A percentile compares a stretch with the other conserved stretches of the same genome.
Evolutionary conservation across 1,140 invertebrate species (phyloP).

Genomic region (Pectinophora gossypiella): DNA sequence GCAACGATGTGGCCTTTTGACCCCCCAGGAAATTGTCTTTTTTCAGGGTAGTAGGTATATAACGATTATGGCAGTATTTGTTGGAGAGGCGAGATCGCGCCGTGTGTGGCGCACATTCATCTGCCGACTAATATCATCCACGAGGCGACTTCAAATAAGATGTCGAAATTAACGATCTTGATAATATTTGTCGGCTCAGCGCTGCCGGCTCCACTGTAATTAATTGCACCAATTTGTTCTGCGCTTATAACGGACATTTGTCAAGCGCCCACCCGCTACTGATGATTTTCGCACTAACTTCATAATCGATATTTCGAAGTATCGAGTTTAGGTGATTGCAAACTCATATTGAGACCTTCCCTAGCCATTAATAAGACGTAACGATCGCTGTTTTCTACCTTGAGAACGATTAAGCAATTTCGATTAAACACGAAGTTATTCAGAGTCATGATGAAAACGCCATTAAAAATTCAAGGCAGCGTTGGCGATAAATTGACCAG

Average conservation of each 20-base stretch:
- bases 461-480: constrained; percentile 31
- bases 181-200: constrained; percentile 72
- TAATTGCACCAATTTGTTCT: constrained; percentile 72
- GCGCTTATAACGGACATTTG: constrained; percentile 71
- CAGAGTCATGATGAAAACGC: constrained; percentile 11
- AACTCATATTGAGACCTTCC: constrained; percentile 35
- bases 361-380: constrained; percentile 40
- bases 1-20: too few relatives aligned
- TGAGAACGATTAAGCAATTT: constrained; percentile 20
- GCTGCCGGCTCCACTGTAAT: constrained; percentile 58
- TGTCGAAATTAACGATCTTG: constrained; percentile 73
- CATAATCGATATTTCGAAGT: constrained; percentile 62
- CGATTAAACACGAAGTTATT: constrained; percentile 14
- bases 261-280: constrained; percentile 57
- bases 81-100: constrained; percentile 7
- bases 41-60: too few relatives aligned
- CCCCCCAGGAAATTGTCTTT: too few relatives aligned
- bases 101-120: constrained; percentile 41
- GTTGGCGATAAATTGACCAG: constrained; percentile 40
- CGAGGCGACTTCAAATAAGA: constrained; percentile 40
- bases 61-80: too few relatives aligned
- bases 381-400: constrained; percentile 25
- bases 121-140: constrained; percentile 44
- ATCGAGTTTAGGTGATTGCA: constrained; percentile 48
- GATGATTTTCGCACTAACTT: constrained; percentile 67